Percentiles rank a stretch among this genome's conserved stretches.
Evolutionary conservation across 2,113 vertebrate species (phyloP).

Genomic region (Thinocorus orbignyianus): DNA sequence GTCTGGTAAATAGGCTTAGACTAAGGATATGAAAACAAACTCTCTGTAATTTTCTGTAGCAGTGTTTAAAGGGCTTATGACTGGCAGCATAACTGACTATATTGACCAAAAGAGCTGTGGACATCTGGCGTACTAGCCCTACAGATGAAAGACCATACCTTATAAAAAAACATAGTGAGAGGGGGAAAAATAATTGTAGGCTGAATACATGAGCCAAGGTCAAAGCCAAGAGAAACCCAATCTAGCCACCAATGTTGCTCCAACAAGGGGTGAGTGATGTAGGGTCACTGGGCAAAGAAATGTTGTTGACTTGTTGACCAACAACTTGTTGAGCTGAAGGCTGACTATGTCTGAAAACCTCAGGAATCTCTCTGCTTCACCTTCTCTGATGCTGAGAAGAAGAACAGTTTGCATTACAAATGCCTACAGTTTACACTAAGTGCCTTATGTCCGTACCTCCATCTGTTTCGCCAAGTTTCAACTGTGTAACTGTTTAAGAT

Average conservation of each 20-base stretch:
- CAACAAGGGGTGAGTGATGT: neutral
- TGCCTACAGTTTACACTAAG: neutral
- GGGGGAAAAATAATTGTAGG: neutral
- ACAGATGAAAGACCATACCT: conserved; percentile 40
- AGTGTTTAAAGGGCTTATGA: neutral
- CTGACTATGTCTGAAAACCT: neutral
- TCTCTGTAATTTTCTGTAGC: neutral
- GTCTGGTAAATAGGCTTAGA: conserved; percentile 36
- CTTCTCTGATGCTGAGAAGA: neutral
- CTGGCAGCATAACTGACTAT: conserved; percentile 24
- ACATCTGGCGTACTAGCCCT: conserved; percentile 31
- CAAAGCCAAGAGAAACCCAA: neutral
- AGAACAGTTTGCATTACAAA: neutral
- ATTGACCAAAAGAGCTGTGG: neutral
- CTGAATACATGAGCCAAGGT: neutral
- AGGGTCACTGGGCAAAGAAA: neutral
- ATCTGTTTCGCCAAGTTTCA: neutral
- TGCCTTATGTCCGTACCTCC: neutral
- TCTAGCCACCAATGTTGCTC: neutral
- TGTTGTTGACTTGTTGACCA: neutral
- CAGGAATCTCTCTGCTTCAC: neutral
- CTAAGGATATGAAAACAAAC: neutral
- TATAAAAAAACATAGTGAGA: neutral
- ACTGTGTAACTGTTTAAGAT: neutral
- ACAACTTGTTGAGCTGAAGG: neutral